phyloP scores from a whole-genome alignment of 2,888 invertebrate species.

The Andrena bucephala region DNA sequence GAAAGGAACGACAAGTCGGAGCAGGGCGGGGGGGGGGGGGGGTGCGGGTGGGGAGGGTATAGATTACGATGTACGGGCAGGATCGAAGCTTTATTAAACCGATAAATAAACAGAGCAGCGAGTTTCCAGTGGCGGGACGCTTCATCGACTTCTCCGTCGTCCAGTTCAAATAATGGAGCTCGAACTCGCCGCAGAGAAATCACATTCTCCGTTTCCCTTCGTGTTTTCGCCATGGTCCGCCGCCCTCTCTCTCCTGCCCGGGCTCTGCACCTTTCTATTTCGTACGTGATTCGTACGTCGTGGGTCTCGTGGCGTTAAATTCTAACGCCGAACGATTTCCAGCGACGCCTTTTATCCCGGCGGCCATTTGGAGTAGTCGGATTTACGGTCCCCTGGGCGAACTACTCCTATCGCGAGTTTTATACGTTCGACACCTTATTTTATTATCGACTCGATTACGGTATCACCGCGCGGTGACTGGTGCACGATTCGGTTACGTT shows the following conservation, averaged over 20 bases:
- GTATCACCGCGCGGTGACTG: background rate
- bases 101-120: constrained; percentile 67
- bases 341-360: constrained; percentile 38
- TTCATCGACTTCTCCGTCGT: constrained; percentile 30
- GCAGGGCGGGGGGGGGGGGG: background rate
- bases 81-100: constrained; percentile 66
- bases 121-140: constrained; percentile 31
- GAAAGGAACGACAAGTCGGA: background rate
- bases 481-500: background rate
- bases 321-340: constrained; percentile 32
- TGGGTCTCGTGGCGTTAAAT: constrained; percentile 27
- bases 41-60: background rate
- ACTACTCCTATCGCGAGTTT: constrained; percentile 9
- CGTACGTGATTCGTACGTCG: background rate
- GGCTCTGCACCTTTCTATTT: constrained; percentile 15
- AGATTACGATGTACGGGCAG: background rate
- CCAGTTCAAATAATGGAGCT: constrained; percentile 60
- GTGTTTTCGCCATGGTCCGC: background rate
- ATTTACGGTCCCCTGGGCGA: constrained; percentile 21
- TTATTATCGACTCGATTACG: background rate
- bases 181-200: constrained; percentile 32
- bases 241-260: background rate
- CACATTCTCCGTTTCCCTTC: constrained; percentile 25
- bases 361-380: constrained; percentile 13
- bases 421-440: constrained; percentile 10